Evolutionary conservation across 2,888 invertebrate species (phyloP).

Genomic region (Salpingus planirostris): DNA sequence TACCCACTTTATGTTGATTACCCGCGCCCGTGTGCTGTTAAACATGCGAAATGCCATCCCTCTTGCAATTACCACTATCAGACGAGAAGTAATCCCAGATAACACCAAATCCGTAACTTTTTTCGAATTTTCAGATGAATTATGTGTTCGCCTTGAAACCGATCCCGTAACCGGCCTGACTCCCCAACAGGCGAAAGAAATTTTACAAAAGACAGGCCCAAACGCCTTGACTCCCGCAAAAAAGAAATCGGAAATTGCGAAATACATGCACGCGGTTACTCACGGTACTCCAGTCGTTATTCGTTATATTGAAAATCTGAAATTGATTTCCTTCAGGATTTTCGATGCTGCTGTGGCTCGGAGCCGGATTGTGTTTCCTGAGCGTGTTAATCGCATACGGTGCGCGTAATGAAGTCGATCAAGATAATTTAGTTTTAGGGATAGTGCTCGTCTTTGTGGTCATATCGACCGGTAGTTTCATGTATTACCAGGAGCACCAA

Average conservation of each 20-base stretch:
- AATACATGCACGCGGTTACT: conserved; percentile 47
- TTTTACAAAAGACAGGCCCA: conserved; percentile 53
- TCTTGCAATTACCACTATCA: no score
- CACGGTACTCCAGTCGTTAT: conserved; percentile 23
- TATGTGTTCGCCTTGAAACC: conserved; percentile 36
- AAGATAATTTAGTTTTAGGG: conserved; percentile 56
- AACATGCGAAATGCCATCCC: no score
- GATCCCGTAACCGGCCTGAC: conserved; percentile 50
- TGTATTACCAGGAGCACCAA: conserved; percentile 59
- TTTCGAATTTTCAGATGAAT: conserved; percentile 33
- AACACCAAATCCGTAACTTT: no score
- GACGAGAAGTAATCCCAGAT: no score
- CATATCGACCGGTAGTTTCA: conserved; percentile 61
- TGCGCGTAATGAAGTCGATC: conserved; percentile 23
- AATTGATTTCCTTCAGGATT: conserved; percentile 53
- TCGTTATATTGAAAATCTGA: conserved; percentile 21
- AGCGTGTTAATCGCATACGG: conserved; percentile 44
- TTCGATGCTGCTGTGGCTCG: conserved; percentile 70
- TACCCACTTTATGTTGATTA: no score
- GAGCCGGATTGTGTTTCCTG: conserved; percentile 61
- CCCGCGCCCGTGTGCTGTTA: no score
- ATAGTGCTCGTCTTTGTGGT: conserved; percentile 57
- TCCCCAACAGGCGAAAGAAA: conserved; percentile 46
- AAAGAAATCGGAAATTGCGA: conserved; percentile 61
- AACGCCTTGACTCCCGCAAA: conserved; percentile 68